Evolutionary conservation across 2,888 invertebrate species (phyloP), one percentile per base, ranked within the genome.

Genomic region (Ophion ellenae): DNA sequence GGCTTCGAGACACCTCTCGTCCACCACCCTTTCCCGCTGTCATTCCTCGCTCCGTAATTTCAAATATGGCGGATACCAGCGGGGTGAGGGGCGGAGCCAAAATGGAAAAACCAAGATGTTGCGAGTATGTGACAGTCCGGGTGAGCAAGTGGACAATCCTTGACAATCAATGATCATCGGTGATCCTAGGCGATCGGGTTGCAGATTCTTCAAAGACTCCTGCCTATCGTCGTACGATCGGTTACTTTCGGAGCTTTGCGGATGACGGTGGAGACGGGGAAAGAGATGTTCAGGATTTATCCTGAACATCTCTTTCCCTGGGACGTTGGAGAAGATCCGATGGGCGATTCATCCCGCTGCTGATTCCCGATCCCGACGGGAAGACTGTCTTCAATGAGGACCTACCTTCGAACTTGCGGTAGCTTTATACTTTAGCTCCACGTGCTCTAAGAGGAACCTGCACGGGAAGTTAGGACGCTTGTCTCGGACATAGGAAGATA

Each of bases 1-100:
- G 85, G 86, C 87, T 85, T 82, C 79, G 79, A 66, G 77, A 76
- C 17, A 76, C 17, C 67, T 64, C 81, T 84, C 40, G 61, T 59
- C 20, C 28, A 47, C 83, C 53, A 70, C 64, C 32, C 47, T 80
- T 77, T 80, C 63, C 32, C 59, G 11, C 64, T 81, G 76, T 83
- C 67, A 32, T 78, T 87, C 79, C 63, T 81, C 24, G 40, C 20
- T 76, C 11, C 32, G 53, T 66, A 63, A 78, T 78, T 53, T 81
- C 66, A 40, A 74, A 66, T 61, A 83, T 83, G 77, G 81, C 67
- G 83, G 45, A 69, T 53, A 28, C 61, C 73, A 7, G 57, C n/a
- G 64, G 24, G 20, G 36, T 36, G 53, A 71, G 28, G 40, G 79
- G 79, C 85, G 71, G 82, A 81, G 73, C 81, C 57, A 81, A 75